Evolutionary conservation across 1,140 invertebrate species (phyloP), one percentile per base, ranked within the genome.

Genomic region (Formica exsecta): DNA sequence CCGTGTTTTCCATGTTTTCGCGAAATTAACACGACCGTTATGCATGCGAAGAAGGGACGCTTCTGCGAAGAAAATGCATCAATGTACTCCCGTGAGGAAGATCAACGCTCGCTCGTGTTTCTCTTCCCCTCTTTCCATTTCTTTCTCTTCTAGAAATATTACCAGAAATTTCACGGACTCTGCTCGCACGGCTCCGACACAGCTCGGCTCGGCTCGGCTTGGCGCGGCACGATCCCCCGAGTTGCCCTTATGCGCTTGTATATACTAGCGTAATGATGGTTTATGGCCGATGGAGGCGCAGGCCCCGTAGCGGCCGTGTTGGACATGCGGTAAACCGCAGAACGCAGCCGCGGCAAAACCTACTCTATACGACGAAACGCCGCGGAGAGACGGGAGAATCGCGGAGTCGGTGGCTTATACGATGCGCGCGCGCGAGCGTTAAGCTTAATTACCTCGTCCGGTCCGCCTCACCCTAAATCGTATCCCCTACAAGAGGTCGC

Each of bases 321-420:
- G 93, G 92, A 94, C 94, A 94, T 94, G 94, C 94, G 94, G 94
- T 94, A 91, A 93, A 94, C 94, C 93, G 92, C 94, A 94, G 93
- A 93, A 92, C 92, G 92, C 90, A 92, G 89, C 89, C 90, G 89
- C 90, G 91, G 92, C 92, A 90, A 91, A 91, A 91, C 90, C 90
- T 68, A 89, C 79, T 80, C 77, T 73, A 73, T 73, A 73, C 86
- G 86, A 86, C 81, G 85, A 62, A 90, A 91, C 74, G 81, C 70
- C 66, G 77, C 88, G 16, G 5, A 76, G 57, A 68, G 61, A 81
- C 77, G 68, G 65, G 62, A 41, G 64, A 79, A 86, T 83, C 81
- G 66, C 79, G 36, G 36, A 44, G 51, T 57, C 86, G 75, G 71
- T 86, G 85, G 81, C 84, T 76, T 76, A 32, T 32, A 65, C 83